Conservation (phyloP, 1,140 invertebrate species). For the Acyrthosiphon pisum region DNA sequence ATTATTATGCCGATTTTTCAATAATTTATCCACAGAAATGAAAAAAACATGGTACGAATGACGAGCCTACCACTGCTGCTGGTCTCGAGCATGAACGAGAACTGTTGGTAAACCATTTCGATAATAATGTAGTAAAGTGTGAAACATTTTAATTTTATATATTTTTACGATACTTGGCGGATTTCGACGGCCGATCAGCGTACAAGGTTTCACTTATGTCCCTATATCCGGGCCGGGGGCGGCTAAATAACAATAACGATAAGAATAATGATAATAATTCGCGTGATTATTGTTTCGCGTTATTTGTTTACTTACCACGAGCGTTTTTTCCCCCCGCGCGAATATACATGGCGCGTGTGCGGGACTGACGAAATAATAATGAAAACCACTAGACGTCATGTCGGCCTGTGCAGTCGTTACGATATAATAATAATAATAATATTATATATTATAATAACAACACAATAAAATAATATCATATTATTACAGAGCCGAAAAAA, state of each 20-base stretch:
- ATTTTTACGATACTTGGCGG: not conserved
- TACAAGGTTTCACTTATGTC: not conserved
- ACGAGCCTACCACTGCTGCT: too few species aligned
- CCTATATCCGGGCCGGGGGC: not conserved
- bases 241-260: not conserved
- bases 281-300: not conserved
- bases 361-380: not conserved
- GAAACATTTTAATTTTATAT: not conserved
- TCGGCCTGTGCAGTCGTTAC: not conserved
- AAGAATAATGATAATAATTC: slow-evolving; percentile 21
- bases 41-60: too few species aligned
- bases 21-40: too few species aligned
- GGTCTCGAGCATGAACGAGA: too few species aligned
- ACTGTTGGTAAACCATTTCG: too few species aligned
- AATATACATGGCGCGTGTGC: not conserved
- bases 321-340: not conserved
- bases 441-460: not conserved
- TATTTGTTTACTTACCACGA: slow-evolving; percentile 15
- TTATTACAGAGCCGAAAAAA: not conserved
- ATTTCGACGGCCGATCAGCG: not conserved
- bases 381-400: slow-evolving; percentile 52
- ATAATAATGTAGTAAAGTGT: not conserved
- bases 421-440: slow-evolving; percentile 10
- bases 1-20: too few species aligned
- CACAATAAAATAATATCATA: not conserved